Evolutionary conservation across 2,888 invertebrate species (phyloP).

Genomic region (Drepanosiphum platanoidis): DNA sequence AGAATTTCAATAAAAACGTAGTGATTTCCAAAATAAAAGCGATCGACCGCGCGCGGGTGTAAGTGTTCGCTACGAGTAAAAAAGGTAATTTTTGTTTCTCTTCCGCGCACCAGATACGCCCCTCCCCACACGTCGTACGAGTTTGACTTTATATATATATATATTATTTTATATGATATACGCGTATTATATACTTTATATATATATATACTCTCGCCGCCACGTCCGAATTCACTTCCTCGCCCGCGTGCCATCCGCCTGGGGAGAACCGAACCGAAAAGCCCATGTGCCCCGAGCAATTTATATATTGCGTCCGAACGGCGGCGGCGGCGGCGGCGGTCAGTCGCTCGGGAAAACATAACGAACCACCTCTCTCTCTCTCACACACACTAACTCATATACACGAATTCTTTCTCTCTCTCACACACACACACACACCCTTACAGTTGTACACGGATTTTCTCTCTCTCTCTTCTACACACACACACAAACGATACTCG

Average conservation of each 20-base stretch:
- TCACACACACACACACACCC: neutral
- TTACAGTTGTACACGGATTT: neutral
- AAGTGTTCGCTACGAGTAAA: neutral
- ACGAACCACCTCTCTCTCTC: slow-evolving; percentile 30
- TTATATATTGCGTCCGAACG: slow-evolving; percentile 54
- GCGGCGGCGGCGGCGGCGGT: neutral
- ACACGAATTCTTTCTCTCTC: neutral
- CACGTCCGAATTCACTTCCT: neutral
- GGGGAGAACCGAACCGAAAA: slow-evolving; percentile 45
- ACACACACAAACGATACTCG: neutral
- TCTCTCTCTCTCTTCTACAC: no score
- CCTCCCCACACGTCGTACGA: neutral
- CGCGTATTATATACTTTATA: neutral
- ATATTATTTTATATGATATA: neutral
- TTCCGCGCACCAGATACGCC: no score
- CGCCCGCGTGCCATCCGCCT: neutral
- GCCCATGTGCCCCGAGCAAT: slow-evolving; percentile 56
- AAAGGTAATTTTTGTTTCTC: no score
- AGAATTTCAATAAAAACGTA: no score
- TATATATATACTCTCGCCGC: neutral
- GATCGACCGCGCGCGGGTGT: neutral
- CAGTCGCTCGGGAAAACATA: slow-evolving; percentile 61
- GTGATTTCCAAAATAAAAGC: neutral
- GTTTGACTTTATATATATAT: neutral
- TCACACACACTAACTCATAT: neutral